Conservation (phyloP, 2,888 invertebrate species). For the Tetragonisca angustula region DNA sequence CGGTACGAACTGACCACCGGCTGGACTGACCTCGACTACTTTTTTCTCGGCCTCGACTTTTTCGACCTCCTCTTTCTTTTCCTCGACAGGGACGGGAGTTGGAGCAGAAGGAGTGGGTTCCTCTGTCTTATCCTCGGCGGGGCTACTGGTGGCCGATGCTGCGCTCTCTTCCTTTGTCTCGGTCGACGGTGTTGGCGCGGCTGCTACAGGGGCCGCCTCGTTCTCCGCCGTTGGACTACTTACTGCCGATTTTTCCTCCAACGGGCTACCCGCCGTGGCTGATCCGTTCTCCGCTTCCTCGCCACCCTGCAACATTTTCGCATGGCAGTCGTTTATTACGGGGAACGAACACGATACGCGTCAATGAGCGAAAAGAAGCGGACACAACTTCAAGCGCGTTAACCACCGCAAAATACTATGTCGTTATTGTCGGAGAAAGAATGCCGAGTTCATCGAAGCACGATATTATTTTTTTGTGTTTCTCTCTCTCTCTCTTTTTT, state of each 20-base stretch:
- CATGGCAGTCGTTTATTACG: no score
- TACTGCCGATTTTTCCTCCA: slow-evolving; percentile 77
- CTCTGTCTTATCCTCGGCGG: slow-evolving; percentile 76
- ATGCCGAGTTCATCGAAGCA: slow-evolving; percentile 64
- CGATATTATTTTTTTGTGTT: slow-evolving; percentile 65
- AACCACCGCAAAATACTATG: neutral
- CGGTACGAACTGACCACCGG: slow-evolving; percentile 69
- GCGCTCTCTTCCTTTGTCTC: slow-evolving; percentile 64
- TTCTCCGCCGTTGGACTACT: slow-evolving; percentile 79
- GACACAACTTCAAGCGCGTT: neutral
- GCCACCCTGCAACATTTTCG: slow-evolving; percentile 76
- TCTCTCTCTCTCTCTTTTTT: neutral
- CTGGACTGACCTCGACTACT: slow-evolving; percentile 83
- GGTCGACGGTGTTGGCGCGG: slow-evolving; percentile 39
- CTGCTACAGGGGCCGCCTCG: slow-evolving; percentile 61
- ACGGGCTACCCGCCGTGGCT: slow-evolving; percentile 70
- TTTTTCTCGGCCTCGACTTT: slow-evolving; percentile 77
- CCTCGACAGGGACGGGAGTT: slow-evolving; percentile 77
- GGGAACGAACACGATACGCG: neutral
- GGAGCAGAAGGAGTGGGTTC: slow-evolving; percentile 77
- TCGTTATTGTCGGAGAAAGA: slow-evolving; percentile 45
- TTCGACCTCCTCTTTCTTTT: slow-evolving; percentile 74
- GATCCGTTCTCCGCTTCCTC: slow-evolving; percentile 77
- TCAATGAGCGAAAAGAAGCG: neutral
- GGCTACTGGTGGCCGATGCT: slow-evolving; percentile 52